Evolutionary conservation across 2,888 invertebrate genomes (phyloP), one percentile per base, ranked within the genome.

Genomic region (Clostera curtula): DNA sequence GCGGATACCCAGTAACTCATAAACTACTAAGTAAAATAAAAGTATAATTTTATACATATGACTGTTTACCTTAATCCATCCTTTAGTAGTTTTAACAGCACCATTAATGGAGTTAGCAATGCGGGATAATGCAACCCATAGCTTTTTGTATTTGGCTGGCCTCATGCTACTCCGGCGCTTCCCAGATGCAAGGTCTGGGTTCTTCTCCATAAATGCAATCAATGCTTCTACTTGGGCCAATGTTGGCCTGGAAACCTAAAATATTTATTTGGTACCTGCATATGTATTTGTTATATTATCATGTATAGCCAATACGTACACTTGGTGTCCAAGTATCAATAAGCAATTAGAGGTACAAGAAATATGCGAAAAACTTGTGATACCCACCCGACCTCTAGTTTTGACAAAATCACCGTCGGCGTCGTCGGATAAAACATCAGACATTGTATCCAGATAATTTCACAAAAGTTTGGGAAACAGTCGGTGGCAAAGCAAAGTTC

Each of bases 21-120:
- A 4, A 4, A 4, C 15, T 5, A 5, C 15, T 4, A 15, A 6
- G 4, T 6, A 15, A 15, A 15, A 5, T 4, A 18, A 18, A 19
- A 19, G 11, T 11, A 10, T 19, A 11, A 17, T 17, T 17, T 8
- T n/a, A n/a, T 4, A 2, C 6, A 17, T 5, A 12, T 8, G 7
- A 25, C 9, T 25, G 26, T 31, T 39, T 56, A 77, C 79, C 56
- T 75, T 76, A 4, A 76, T 69, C 79, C 77, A 77, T 3, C 73
- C 74, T 49, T 70, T 68, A 12, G 62, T 65, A 9, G 73, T 58
- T 49, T 76, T 79, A 3, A 55, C 44, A 19, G 72, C 56, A 12
- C 77, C 79, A 28, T 60, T 59, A 10, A 75, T 49, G 6, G 65
- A 56, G 39, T 79, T 77, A 3, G 53, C 58, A 33, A 49, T 60